These are phyloP conservation scores for Periophthalmus magnuspinnatus DNA, from an alignment of 2,797 vertebrate species.

Conservation along the genomic window DNA sequence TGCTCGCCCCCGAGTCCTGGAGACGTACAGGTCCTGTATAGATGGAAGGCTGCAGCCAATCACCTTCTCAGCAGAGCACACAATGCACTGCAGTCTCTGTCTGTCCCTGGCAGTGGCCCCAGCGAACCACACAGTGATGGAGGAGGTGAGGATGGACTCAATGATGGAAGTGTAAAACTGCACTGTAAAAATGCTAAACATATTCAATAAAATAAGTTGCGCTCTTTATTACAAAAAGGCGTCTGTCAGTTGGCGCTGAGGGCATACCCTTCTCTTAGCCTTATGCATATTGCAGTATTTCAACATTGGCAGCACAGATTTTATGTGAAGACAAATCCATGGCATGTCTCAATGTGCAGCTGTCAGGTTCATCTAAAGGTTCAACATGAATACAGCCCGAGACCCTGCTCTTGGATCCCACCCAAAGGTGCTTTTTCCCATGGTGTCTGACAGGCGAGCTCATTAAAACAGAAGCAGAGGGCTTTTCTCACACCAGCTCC, in stretches of 20 bases:
- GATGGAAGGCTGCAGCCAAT: too few species aligned
- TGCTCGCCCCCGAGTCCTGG: too few species aligned
- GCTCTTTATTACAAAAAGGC: neutral
- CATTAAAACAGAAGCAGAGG: slow-evolving; percentile 43
- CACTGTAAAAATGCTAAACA: too few species aligned
- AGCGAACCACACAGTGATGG: too few species aligned
- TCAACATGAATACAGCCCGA: slow-evolving; percentile 7
- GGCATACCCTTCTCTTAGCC: neutral
- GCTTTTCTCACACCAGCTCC: slow-evolving; percentile 27
- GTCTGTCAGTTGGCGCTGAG: neutral
- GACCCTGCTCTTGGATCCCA: slow-evolving; percentile 25
- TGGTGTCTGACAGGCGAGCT: slow-evolving; percentile 33
- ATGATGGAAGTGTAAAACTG: too few species aligned
- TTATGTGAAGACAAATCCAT: slow-evolving; percentile 16
- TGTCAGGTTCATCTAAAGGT: slow-evolving; percentile 33
- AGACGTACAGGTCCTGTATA: too few species aligned
- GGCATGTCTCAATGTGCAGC: neutral
- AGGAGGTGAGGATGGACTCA: too few species aligned
- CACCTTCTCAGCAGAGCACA: too few species aligned
- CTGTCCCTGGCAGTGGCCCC: too few species aligned
- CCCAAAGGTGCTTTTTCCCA: slow-evolving; percentile 22
- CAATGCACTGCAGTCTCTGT: too few species aligned
- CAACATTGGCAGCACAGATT: neutral
- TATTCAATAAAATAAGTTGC: too few species aligned
- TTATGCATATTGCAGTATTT: slow-evolving; percentile 20